phyloP scores from a whole-genome alignment of 2,797 vertebrate genomes.

The Argentina silus region DNA sequence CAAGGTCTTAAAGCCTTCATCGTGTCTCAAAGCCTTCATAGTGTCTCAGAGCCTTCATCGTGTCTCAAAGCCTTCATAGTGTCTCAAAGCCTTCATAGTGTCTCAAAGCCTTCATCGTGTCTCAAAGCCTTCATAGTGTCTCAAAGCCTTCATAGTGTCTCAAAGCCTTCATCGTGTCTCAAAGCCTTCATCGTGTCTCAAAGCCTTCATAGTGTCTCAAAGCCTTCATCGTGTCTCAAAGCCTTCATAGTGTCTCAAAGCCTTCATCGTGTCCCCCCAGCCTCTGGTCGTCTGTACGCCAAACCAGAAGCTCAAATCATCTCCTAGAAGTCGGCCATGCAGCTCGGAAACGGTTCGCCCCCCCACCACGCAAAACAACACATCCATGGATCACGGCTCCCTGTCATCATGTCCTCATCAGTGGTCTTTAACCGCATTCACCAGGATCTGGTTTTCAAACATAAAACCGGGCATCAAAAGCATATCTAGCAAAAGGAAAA shows the following conservation, averaged over 20 bases:
- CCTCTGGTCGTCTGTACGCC: slow-evolving; percentile 39
- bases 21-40: slow-evolving; percentile 61
- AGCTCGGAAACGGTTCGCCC: slow-evolving; percentile 47
- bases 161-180: no score
- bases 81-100: no score
- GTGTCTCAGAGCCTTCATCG: slow-evolving; percentile 30
- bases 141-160: no score
- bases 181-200: no score
- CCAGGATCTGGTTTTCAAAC: slow-evolving; percentile 52
- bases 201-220: no score
- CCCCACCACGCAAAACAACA: slow-evolving; percentile 63
- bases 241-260: slow-evolving; percentile 52
- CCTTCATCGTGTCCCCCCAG: slow-evolving; percentile 41
- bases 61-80: no score
- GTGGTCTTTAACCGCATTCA: slow-evolving; percentile 49
- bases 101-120: no score
- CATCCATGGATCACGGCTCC: slow-evolving; percentile 41
- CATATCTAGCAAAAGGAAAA: neutral
- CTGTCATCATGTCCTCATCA: slow-evolving; percentile 56
- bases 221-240: no score
- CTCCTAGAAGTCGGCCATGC: slow-evolving; percentile 33
- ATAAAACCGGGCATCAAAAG: slow-evolving; percentile 21
- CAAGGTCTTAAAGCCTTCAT: slow-evolving; percentile 61
- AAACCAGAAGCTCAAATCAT: slow-evolving; percentile 43
- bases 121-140: no score